Percentiles rank a stretch among this genome's conserved stretches.
Conservation (phyloP, 2,113 vertebrate species). For the Pseudorhombus dupliciocellatus region DNA sequence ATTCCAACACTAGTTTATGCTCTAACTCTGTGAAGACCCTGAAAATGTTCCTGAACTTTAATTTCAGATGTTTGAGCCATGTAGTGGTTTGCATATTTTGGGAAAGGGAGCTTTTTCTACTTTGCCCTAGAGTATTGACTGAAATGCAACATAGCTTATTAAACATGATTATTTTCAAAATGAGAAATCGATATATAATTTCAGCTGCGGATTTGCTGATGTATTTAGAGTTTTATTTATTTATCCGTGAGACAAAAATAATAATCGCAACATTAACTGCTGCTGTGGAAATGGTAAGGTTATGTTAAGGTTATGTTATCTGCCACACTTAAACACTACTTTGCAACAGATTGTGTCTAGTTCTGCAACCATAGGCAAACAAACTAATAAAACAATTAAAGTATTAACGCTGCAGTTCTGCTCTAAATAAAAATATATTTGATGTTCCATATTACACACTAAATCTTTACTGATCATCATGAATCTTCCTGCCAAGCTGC, state of each 20-base stretch:
- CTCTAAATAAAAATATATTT: neutral
- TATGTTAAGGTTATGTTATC: neutral
- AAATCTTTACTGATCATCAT: conserved; percentile 1
- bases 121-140: neutral
- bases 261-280: neutral
- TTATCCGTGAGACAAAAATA: neutral
- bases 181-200: neutral
- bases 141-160: neutral
- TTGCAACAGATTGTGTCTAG: neutral
- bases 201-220: neutral
- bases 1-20: neutral
- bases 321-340: too few relatives aligned
- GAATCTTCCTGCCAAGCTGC: conserved; percentile 10
- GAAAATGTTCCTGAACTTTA: conserved; percentile 2
- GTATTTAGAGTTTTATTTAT: neutral
- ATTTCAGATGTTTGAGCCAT: too few relatives aligned
- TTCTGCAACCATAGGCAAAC: neutral
- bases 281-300: neutral
- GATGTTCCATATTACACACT: neutral
- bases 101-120: neutral
- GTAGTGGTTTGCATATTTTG: too few relatives aligned
- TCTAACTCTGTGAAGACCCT: neutral
- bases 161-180: neutral
- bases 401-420: too few relatives aligned
- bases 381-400: neutral